phyloP scores from a whole-genome alignment of 2,888 invertebrate species.

The Eristalis intricaria region DNA sequence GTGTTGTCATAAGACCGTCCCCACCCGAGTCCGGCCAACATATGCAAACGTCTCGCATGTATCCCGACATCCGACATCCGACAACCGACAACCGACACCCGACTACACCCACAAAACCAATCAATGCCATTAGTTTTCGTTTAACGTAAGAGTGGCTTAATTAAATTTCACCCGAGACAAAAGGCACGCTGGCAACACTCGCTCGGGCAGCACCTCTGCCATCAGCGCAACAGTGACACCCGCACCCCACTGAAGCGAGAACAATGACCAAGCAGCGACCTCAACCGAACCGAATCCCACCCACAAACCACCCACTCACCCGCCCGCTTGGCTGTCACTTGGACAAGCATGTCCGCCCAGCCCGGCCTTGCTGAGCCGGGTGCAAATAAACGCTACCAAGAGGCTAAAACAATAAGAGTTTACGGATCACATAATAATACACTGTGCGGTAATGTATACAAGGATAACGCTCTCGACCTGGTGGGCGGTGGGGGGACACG shows the following conservation, averaged over 20 bases:
- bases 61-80: conserved; percentile 14
- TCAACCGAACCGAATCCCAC: conserved; percentile 45
- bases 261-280: conserved; percentile 68
- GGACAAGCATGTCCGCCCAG: conserved; percentile 39
- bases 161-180: conserved; percentile 64
- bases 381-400: conserved; percentile 69
- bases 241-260: conserved; percentile 51
- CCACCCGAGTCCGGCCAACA: conserved; percentile 42
- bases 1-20: conserved; percentile 10
- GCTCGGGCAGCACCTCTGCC: not conserved
- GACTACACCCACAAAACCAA: conserved; percentile 49
- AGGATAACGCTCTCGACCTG: conserved; percentile 66
- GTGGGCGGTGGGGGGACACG: conserved; percentile 27
- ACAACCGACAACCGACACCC: not conserved
- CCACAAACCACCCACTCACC: not conserved
- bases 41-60: conserved; percentile 50
- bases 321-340: conserved; percentile 13
- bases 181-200: conserved; percentile 52
- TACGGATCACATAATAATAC: conserved; percentile 72
- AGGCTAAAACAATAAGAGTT: conserved; percentile 71
- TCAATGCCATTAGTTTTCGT: conserved; percentile 66
- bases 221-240: conserved; percentile 15
- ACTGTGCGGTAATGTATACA: conserved; percentile 69
- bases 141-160: conserved; percentile 68
- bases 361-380: conserved; percentile 50